A percentile compares a stretch with the other conserved stretches of the same genome.
Conservation (phyloP, 2,113 vertebrate species). For the Symphodus melops region DNA sequence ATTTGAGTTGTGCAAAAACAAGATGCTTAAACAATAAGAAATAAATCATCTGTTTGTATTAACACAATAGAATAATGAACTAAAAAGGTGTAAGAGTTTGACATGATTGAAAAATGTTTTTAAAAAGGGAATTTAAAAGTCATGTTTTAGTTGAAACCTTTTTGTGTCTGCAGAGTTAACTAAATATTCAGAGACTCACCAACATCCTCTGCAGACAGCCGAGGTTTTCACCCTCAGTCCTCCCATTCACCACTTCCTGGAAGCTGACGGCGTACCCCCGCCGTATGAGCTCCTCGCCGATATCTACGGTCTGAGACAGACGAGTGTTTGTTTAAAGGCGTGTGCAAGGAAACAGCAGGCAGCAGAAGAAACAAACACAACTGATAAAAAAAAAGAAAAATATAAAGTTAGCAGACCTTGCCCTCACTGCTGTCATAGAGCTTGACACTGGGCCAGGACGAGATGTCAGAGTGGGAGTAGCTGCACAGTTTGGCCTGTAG, state of each 20-base stretch:
- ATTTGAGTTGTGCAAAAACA: no score
- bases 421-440: constrained; percentile 80
- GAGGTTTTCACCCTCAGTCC: constrained; percentile 35
- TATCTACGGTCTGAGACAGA: constrained; percentile 80
- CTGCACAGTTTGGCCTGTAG: constrained; percentile 90
- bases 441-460: constrained; percentile 85
- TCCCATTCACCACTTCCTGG: constrained; percentile 63
- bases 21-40: no score
- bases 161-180: no score
- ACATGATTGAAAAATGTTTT: no score
- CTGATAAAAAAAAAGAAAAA: background rate
- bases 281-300: constrained; percentile 87
- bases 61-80: no score
- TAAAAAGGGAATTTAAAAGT: no score
- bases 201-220: constrained; percentile 78
- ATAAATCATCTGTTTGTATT: no score
- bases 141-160: no score
- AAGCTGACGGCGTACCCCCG: constrained; percentile 82
- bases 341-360: background rate
- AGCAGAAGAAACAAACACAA: background rate
- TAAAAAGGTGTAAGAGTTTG: no score
- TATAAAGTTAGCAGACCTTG: constrained; percentile 74
- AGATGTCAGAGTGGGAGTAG: constrained; percentile 83
- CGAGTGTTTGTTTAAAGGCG: background rate
- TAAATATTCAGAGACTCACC: constrained; percentile 63